Percentiles rank a stretch among this genome's conserved stretches.
phyloP scores from a whole-genome alignment of 2,888 invertebrate species.

The Drosophila emarginata region DNA sequence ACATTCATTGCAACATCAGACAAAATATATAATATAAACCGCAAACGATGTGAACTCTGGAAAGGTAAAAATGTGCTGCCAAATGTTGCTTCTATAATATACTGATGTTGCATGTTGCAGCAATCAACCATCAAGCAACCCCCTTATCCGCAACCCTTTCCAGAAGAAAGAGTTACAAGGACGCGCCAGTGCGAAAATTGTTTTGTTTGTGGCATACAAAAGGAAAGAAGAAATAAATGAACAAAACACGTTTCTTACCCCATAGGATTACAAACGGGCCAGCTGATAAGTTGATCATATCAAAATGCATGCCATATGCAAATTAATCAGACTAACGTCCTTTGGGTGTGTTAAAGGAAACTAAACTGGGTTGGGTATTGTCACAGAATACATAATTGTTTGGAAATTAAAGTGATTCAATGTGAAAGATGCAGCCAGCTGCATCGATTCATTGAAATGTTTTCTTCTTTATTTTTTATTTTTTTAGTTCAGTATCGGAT shows the following conservation, averaged over 20 bases:
- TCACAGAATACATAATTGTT: slow-evolving; percentile 37
- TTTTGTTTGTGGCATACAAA: slow-evolving; percentile 60
- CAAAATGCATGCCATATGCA: slow-evolving; percentile 66
- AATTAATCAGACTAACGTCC: slow-evolving; percentile 58
- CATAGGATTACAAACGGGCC: slow-evolving; percentile 15
- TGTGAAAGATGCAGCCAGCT: slow-evolving; percentile 52
- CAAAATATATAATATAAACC: slow-evolving; percentile 33
- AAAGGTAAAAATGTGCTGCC: slow-evolving; percentile 46
- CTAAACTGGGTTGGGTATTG: slow-evolving; percentile 16
- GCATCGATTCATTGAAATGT: slow-evolving; percentile 27
- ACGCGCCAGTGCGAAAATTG: slow-evolving; percentile 68
- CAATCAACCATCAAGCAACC: slow-evolving; percentile 50
- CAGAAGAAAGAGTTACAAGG: slow-evolving; percentile 33
- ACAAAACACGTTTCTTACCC: slow-evolving; percentile 60
- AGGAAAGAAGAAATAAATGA: not conserved
- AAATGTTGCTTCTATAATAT: slow-evolving; percentile 35
- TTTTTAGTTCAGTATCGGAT: not conserved
- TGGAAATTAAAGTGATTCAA: slow-evolving; percentile 45
- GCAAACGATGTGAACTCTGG: slow-evolving; percentile 32
- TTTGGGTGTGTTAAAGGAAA: slow-evolving; percentile 22
- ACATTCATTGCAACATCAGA: slow-evolving; percentile 24
- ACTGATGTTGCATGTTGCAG: slow-evolving; percentile 26
- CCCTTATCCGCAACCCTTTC: slow-evolving; percentile 53
- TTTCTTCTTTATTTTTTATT: too few species aligned
- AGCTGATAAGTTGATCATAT: slow-evolving; percentile 71